A percentile compares a stretch with the other conserved stretches of the same genome.
Conservation (phyloP, 2,888 invertebrate species). For the Orthosia gracilis region DNA sequence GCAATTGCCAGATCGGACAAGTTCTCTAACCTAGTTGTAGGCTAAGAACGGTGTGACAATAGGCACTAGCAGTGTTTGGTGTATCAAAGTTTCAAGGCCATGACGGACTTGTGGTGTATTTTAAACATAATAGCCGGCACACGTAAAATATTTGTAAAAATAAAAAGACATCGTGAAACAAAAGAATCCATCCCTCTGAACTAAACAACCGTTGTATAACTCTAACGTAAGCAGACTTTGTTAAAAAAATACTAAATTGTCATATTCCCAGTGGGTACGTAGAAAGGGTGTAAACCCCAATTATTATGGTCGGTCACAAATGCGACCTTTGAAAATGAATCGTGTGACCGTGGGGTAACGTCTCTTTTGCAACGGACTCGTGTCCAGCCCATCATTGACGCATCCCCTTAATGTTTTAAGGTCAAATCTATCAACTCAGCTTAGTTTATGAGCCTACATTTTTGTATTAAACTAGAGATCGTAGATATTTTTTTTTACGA, state of each 20-base stretch:
- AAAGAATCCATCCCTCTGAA: neutral
- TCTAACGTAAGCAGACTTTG: constrained; percentile 3
- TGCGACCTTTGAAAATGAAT: constrained; percentile 45
- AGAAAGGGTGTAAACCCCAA: constrained; percentile 59
- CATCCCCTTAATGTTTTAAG: constrained; percentile 52
- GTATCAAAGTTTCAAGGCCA: neutral
- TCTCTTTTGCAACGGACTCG: constrained; percentile 33
- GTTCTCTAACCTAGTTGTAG: neutral
- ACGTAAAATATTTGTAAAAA: neutral
- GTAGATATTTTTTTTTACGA: constrained; percentile 1
- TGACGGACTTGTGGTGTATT: neutral
- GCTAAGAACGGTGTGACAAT: neutral
- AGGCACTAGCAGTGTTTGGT: neutral
- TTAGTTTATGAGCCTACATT: constrained; percentile 39
- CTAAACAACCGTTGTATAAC: constrained; percentile 16
- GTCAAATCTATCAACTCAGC: constrained; percentile 54
- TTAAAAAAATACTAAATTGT: constrained; percentile 24
- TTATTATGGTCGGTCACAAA: constrained; percentile 38
- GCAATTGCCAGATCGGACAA: neutral
- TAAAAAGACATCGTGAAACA: neutral
- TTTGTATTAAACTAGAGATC: constrained; percentile 23
- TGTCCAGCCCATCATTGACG: constrained; percentile 33
- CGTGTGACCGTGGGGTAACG: constrained; percentile 22
- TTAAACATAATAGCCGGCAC: constrained; percentile 9
- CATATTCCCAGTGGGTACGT: constrained; percentile 39